Base-by-base conservation (phyloP, 2,797 vertebrate genomes). In the Sylvia borin region DNA sequence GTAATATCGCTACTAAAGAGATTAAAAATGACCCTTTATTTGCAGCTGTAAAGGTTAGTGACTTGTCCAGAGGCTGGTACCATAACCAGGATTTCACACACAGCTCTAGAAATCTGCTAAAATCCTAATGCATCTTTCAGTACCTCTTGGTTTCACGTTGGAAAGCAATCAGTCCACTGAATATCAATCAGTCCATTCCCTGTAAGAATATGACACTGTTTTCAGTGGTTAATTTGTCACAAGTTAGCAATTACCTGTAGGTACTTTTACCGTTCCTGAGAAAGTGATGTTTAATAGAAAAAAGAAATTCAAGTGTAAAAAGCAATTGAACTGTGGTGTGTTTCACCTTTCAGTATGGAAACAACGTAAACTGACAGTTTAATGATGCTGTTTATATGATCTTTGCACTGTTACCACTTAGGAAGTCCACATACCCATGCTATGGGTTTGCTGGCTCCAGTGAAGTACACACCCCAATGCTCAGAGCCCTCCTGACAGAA, bases 1-100 rank as follows among this genome's bases (percentile, higher is more conserved):
- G 99, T 99, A 98, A 97, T 40, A 7, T 4, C 17, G 6, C 51
- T 60, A 25, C 9, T 84, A 19, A 79, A 72, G 40, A 82, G 65
- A n/a, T 43, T 16, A 77, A 75, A 45, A 86, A 64, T 19, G 6
- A 24, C 38, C 17, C 10, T 75, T 71, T 75, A 25, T 80, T 90
- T 94, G 36, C 32, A 54, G 47, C 20, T 24, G 7, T 54, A 42
- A 57, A 51, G 48, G 10, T 34, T 45, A 21, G n/a, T 89, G 61
- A 51, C 17, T 88, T 7, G 19, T 75, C 43, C 88, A 38, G 40
- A 88, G 31, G 16, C n/a, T 78, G 17, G 32, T 66, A 22, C 40
- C 43, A n/a, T 61, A 48, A 78, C 17, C 66, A 72, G 18, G 47
- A 34, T 55, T 77, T 88, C 24, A 58, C n/a, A 25, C 0, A 1